Base-by-base conservation (phyloP, 2,888 invertebrate genomes). In the Chamaedrilus cognettii region DNA sequence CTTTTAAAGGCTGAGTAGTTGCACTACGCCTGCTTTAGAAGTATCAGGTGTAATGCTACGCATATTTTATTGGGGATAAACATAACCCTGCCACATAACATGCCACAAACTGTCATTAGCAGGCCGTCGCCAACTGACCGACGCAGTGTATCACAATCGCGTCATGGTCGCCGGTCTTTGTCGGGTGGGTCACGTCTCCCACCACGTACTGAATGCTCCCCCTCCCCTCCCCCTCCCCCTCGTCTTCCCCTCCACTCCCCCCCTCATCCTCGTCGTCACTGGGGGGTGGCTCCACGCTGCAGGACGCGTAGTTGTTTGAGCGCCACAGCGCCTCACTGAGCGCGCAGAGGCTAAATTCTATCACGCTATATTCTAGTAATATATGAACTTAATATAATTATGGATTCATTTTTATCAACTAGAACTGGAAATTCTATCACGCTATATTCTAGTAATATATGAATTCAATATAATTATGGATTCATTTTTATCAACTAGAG, bases 121-220 rank as follows among this genome's bases (percentile, higher is more conserved):
- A 28, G 15, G 26, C n/a, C n/a, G n/a, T n/a, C n/a, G n/a, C n/a
- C n/a, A n/a, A 35, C 63, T 60, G 28, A 82, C 85, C 85, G 55
- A 83, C 81, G 76, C 82, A 82, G 69, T 85, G 85, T 4, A 84
- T 72, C 42, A 84, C 76, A 31, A 85, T 73, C 60, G 78, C 78
- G 26, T 42, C 56, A 2, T 66, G 62, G n/a, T 42, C 56, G 3
- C 66, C 71, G 19, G 77, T 72, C 32, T 73, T 57, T 50, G 74
- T 59, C 4, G 85, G 84, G 42, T 80, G 75, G 5, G 83, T 83
- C 32, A 85, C 83, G 72, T 85, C 84, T 28, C 85, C 85, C 35
- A 78, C 78, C 32, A 84, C 79, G 72, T 82, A 83, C 19, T 75
- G 69, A 11, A 83, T 77, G n/a, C 75, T 71, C 32, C 65, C 65